A percentile compares a stretch with the other conserved stretches of the same genome.
phyloP scores from a whole-genome alignment of 2,797 vertebrate species.

The Protonibea diacanthus region DNA sequence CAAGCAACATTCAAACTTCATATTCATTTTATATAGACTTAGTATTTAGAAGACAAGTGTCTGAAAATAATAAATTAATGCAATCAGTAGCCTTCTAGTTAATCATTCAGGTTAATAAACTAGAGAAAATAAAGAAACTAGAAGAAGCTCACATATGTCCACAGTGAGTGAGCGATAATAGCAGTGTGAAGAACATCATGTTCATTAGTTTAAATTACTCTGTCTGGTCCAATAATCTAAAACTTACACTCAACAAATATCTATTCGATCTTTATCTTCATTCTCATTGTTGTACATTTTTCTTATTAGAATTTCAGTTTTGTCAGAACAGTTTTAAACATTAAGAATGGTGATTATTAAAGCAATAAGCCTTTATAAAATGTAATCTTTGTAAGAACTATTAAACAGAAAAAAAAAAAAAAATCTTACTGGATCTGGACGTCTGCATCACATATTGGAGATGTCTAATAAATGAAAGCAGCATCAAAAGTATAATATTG shows the following conservation, averaged over 20 bases:
- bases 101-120: neutral
- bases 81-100: neutral
- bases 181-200: slow-evolving; percentile 2
- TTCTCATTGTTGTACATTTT: neutral
- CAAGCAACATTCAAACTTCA: too few relatives aligned
- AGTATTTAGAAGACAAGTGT: too few relatives aligned
- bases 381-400: neutral
- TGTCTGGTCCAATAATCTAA: neutral
- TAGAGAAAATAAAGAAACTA: neutral
- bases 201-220: slow-evolving; percentile 3
- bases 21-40: too few relatives aligned
- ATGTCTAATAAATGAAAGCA: slow-evolving; percentile 7
- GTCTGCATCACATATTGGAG: slow-evolving; percentile 4
- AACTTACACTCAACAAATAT: neutral
- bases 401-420: neutral
- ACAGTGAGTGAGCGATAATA: slow-evolving; percentile 17
- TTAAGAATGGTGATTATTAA: neutral
- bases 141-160: neutral
- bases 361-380: neutral
- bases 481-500: neutral
- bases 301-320: neutral
- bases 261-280: neutral
- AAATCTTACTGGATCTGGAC: neutral
- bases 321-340: neutral
- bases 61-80: neutral